Evolutionary conservation across 2,888 invertebrate genomes (phyloP).

Genomic region (Pollenia amentaria): DNA sequence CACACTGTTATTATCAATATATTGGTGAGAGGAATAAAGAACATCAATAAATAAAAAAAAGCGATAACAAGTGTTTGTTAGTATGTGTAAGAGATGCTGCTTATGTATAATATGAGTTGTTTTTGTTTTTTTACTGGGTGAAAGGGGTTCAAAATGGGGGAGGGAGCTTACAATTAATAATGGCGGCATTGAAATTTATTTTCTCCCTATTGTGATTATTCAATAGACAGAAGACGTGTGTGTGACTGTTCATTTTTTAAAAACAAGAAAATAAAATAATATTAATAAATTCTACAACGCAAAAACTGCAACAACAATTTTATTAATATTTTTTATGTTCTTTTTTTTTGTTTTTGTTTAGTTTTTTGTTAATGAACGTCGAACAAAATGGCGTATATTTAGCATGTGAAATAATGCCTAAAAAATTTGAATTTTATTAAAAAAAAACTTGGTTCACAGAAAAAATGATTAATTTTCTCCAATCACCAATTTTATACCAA

Average conservation of each 20-base stretch:
- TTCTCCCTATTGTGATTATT: slow-evolving; percentile 70
- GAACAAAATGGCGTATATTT: slow-evolving; percentile 67
- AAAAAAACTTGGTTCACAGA: not conserved
- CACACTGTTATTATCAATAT: slow-evolving; percentile 26
- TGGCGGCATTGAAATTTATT: slow-evolving; percentile 76
- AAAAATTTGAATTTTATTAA: not conserved
- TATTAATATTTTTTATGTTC: slow-evolving; percentile 12
- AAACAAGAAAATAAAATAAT: slow-evolving; percentile 13
- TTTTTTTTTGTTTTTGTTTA: slow-evolving; percentile 32
- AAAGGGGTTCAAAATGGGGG: slow-evolving; percentile 71
- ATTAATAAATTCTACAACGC: slow-evolving; percentile 48
- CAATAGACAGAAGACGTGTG: not conserved
- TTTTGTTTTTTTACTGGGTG: slow-evolving; percentile 14
- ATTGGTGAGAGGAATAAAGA: slow-evolving; percentile 20
- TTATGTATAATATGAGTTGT: slow-evolving; percentile 2
- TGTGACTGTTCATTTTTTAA: slow-evolving; percentile 20
- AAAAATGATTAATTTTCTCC: too few relatives aligned
- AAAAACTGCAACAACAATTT: slow-evolving; percentile 58
- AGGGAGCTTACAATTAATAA: slow-evolving; percentile 74
- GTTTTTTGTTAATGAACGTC: slow-evolving; percentile 8
- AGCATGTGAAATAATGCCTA: not conserved
- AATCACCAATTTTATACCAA: too few relatives aligned
- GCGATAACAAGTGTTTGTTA: slow-evolving; percentile 14
- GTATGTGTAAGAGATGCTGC: slow-evolving; percentile 39
- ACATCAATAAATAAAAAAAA: not conserved